Evolutionary conservation across 2,797 vertebrate species (phyloP), one percentile per base, ranked within the genome.

Genomic region (Sebastes jordani): DNA sequence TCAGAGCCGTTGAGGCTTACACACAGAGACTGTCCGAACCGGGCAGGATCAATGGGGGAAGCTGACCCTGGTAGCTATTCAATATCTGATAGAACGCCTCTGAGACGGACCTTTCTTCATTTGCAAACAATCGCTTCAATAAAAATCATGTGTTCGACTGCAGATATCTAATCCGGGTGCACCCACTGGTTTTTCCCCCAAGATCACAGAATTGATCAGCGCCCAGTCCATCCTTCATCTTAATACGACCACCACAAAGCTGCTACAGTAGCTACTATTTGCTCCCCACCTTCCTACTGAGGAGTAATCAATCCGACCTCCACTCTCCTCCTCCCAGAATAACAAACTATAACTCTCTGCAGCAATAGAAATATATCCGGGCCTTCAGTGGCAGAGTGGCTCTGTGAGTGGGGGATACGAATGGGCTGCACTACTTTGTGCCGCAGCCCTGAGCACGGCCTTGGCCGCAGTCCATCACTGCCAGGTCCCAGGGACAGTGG

Each of bases 391-490:
- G 60, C 73, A 71, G 73, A 90, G 73, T 73, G 79, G 73, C 71
- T 70, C 82, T 83, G 80, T 78, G 78, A 83, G 71, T 7, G 30
- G 36, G 36, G 73, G 86, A 81, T 78, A 82, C 75, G 76, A 89
- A 91, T 81, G 84, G 86, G 78, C 38, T 80, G 85, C 58, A 72
- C 56, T 71, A 56, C 72, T 88, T 71, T 72, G 62, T 86, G 77
- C 75, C 30, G 72, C 76, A 71, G 82, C 83, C 86, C 88, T 11
- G 82, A 81, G 86, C 79, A 83, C 49, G 63, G 11, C 65, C 63
- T 59, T 78, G 68, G 82, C 58, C 20, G 30, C 22, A 79, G 85
- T 93, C 86, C 80, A 85, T 93, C 86, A 93, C 80, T 78, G 84
- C 79, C 88, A 74, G 63, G 61, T 84, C 71, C 56, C 78, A 72